A percentile compares a stretch with the other conserved stretches of the same genome.
Evolutionary conservation across 2,113 vertebrate species (phyloP).

Genomic region (Pagrus major): DNA sequence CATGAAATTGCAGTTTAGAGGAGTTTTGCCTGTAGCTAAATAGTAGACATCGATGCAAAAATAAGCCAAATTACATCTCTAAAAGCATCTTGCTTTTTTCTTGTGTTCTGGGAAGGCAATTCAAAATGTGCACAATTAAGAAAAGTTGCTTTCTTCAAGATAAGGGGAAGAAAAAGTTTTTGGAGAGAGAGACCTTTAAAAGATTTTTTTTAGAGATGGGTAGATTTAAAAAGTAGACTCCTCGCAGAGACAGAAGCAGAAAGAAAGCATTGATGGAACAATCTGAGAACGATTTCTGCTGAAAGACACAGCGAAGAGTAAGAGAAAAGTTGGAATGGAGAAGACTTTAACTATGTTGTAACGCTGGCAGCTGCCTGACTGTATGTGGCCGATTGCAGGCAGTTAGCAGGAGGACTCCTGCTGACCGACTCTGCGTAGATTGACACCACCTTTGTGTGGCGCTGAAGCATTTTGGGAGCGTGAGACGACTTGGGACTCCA

Average conservation of each 20-base stretch:
- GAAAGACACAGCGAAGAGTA: not conserved
- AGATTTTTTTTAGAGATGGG: not conserved
- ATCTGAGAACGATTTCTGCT: constrained; percentile 5
- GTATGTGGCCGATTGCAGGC: constrained; percentile 1
- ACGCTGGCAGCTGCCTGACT: not conserved
- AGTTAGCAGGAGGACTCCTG: constrained; percentile 29
- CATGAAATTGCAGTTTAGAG: constrained; percentile 4
- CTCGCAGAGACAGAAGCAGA: not conserved
- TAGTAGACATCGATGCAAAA: not conserved
- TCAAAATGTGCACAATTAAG: not conserved
- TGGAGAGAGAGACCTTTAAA: not conserved
- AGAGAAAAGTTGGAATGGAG: not conserved
- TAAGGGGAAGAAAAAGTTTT: not conserved
- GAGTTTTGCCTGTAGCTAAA: not conserved
- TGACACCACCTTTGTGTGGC: constrained; percentile 58
- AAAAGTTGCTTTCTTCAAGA: not conserved
- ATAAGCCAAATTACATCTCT: not conserved
- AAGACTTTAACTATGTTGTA: constrained; percentile 15
- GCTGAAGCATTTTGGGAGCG: constrained; percentile 48
- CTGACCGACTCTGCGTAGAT: constrained; percentile 13
- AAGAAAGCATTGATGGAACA: not conserved
- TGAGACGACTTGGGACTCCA: constrained; percentile 42
- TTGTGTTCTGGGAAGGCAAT: not conserved
- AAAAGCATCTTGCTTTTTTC: not conserved
- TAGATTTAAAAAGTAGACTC: constrained; percentile 14